These are phyloP conservation scores for Lepisosteus oculatus DNA, from an alignment of 2,113 vertebrate species.

Conservation along the genomic window DNA sequence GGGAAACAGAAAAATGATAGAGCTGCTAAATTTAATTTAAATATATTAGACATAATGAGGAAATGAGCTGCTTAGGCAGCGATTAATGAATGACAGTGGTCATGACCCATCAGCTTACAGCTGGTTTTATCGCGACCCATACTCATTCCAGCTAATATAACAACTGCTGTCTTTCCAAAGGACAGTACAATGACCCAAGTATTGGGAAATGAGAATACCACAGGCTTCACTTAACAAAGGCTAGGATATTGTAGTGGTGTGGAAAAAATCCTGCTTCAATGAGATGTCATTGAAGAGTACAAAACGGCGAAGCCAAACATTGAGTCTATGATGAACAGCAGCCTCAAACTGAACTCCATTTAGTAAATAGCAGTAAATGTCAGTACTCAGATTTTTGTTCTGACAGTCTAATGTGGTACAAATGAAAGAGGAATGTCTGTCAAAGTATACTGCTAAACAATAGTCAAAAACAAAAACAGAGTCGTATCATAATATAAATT, in stretches of 20 bases:
- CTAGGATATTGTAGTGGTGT: neutral
- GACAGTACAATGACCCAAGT: slow-evolving; percentile 1
- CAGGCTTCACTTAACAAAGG: neutral
- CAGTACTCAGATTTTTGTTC: too few relatives aligned
- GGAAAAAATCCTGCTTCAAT: neutral
- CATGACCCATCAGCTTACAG: neutral
- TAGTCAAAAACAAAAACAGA: too few relatives aligned
- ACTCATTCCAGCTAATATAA: slow-evolving; percentile 6
- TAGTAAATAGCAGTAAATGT: too few relatives aligned
- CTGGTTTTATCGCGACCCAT: neutral
- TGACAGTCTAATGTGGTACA: too few relatives aligned
- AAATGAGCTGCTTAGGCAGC: slow-evolving; percentile 7
- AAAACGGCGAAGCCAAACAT: too few relatives aligned
- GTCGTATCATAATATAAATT: too few relatives aligned
- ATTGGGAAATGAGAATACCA: neutral
- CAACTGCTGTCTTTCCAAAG: neutral
- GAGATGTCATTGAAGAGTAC: too few relatives aligned
- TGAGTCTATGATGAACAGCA: too few relatives aligned
- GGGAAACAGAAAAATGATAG: slow-evolving; percentile 4
- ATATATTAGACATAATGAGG: slow-evolving; percentile 16
- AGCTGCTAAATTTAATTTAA: slow-evolving; percentile 8
- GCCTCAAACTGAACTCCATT: too few relatives aligned
- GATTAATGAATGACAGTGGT: slow-evolving; percentile 7
- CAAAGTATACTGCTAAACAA: too few relatives aligned
- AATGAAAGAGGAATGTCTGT: too few relatives aligned